Evolutionary conservation across 2,888 invertebrate species (phyloP).

Genomic region (Amiota minor): DNA sequence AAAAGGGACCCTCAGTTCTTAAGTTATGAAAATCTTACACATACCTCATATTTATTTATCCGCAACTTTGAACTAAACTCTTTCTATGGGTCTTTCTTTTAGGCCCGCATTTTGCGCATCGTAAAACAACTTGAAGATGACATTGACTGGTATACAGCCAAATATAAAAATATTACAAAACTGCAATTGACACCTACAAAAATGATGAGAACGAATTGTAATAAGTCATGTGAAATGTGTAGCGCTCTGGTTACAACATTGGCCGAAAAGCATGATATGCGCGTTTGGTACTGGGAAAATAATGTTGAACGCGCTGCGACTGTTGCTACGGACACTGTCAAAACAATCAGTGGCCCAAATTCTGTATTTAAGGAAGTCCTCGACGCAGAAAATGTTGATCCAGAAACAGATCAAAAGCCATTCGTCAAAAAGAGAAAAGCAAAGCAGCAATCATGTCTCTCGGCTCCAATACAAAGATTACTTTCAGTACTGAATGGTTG

Average conservation of each 20-base stretch:
- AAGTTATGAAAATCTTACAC: too few relatives aligned
- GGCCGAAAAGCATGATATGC: background rate
- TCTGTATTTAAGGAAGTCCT: background rate
- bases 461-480: background rate
- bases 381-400: background rate
- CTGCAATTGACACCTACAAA: conserved; percentile 24
- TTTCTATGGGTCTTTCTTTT: background rate
- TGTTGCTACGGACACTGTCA: background rate
- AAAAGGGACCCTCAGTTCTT: too few relatives aligned
- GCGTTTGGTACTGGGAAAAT: background rate
- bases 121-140: conserved; percentile 29
- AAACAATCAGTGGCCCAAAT: background rate
- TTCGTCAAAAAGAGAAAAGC: background rate
- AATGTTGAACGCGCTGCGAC: background rate
- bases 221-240: conserved; percentile 6
- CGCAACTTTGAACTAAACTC: too few relatives aligned
- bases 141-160: conserved; percentile 30
- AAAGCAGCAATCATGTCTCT: background rate
- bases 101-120: conserved; percentile 32
- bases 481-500: conserved; percentile 3
- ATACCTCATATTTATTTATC: too few relatives aligned
- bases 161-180: conserved; percentile 23
- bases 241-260: background rate
- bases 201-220: background rate
- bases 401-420: background rate